These are phyloP conservation scores for Xerus inauris DNA, from an alignment of 2,113 vertebrate genomes.

Conservation along the genomic window DNA sequence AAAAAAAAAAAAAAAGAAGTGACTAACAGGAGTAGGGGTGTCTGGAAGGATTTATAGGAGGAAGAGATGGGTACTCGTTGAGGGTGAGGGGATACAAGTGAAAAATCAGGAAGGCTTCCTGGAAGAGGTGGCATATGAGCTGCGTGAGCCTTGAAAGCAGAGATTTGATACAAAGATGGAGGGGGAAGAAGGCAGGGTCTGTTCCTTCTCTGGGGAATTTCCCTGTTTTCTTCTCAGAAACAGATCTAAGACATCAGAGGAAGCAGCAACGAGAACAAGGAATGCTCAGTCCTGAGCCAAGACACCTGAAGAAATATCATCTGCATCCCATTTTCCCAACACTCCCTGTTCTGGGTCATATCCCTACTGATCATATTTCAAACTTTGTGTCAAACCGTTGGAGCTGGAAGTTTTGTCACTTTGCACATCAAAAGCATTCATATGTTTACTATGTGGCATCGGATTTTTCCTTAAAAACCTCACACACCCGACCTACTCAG, in stretches of 20 bases:
- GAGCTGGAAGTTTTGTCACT: not conserved
- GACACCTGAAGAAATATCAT: not conserved
- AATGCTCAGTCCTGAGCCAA: not conserved
- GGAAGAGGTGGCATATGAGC: not conserved
- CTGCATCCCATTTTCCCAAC: not conserved
- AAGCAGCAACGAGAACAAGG: not conserved
- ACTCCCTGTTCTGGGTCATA: not conserved
- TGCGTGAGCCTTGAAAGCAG: not conserved
- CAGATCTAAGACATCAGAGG: not conserved
- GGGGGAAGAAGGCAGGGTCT: not conserved
- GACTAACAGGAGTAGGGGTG: too few species aligned
- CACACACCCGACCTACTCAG: not conserved
- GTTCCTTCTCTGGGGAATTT: not conserved
- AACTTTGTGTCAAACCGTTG: not conserved
- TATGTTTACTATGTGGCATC: not conserved
- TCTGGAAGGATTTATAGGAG: not conserved
- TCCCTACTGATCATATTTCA: not conserved
- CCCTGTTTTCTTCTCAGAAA: not conserved
- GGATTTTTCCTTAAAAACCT: not conserved
- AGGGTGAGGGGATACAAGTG: not conserved
- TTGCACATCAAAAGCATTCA: not conserved
- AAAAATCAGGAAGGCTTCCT: constrained; percentile 50
- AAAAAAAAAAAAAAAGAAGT: not conserved
- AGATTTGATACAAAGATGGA: not conserved
- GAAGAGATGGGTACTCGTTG: not conserved